Percentiles rank a stretch among this genome's conserved stretches.
phyloP scores from a whole-genome alignment of 2,113 vertebrate genomes.

The Corynorhinus townsendii region DNA sequence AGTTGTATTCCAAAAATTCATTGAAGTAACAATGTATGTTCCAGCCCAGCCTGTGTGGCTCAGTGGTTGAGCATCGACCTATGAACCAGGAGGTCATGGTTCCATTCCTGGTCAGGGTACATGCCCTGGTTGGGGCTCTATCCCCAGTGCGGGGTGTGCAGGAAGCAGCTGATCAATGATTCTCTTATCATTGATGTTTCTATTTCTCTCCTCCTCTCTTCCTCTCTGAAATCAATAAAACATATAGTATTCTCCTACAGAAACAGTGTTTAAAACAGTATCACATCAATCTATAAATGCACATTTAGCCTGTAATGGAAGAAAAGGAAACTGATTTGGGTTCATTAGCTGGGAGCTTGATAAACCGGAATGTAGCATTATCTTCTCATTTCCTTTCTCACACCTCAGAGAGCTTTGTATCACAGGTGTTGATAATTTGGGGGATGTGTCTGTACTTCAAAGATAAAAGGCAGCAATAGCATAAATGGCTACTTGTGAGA shows the following conservation, averaged over 20 bases:
- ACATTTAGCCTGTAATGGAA: not conserved
- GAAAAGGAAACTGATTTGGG: not conserved
- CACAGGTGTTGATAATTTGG: not conserved
- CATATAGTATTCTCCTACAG: not conserved
- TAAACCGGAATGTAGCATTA: not conserved
- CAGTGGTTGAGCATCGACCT: too few species aligned
- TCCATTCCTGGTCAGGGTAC: too few species aligned
- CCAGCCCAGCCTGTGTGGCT: too few species aligned
- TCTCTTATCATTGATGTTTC: too few species aligned
- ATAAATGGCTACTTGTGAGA: not conserved
- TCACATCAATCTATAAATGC: not conserved
- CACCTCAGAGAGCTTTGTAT: not conserved
- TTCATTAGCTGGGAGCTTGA: not conserved
- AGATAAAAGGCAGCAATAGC: not conserved
- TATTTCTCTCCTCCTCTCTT: too few species aligned
- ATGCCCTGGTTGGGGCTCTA: too few species aligned
- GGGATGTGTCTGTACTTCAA: not conserved
- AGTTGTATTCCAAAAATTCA: not conserved
- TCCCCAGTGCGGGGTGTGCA: too few species aligned
- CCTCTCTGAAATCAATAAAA: too few species aligned
- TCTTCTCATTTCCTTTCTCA: conserved; percentile 11
- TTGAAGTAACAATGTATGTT: not conserved
- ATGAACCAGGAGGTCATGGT: too few species aligned
- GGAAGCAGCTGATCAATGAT: too few species aligned
- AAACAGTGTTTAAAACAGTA: not conserved